A percentile compares a stretch with the other conserved stretches of the same genome.
These are phyloP conservation scores for Euglossa dilemma DNA, from an alignment of 1,140 invertebrate genomes.

Conservation along the genomic window DNA sequence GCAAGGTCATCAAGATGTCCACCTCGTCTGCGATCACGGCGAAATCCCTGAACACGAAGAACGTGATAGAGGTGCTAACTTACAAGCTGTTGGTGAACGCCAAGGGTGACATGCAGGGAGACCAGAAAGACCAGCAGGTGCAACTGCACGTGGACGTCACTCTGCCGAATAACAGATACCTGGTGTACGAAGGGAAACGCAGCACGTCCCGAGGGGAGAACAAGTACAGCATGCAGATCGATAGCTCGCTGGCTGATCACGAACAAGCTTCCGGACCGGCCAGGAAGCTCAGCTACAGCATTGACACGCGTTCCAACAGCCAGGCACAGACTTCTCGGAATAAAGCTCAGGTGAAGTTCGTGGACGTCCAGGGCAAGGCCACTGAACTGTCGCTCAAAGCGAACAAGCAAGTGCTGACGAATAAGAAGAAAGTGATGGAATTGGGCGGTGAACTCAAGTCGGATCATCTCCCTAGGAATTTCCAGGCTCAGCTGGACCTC, in stretches of 20 bases:
- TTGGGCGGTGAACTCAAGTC: constrained; percentile 23
- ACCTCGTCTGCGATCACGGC: constrained; percentile 84
- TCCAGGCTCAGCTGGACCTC: neutral
- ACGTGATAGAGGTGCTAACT: constrained; percentile 83
- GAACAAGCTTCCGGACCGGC: constrained; percentile 82
- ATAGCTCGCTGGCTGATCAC: constrained; percentile 81
- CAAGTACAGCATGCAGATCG: constrained; percentile 75
- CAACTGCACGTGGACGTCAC: constrained; percentile 82
- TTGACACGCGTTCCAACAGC: constrained; percentile 76
- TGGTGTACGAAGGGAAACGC: constrained; percentile 82
- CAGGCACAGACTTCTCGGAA: constrained; percentile 75
- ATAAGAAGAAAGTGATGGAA: constrained; percentile 74
- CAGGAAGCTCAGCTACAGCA: constrained; percentile 75
- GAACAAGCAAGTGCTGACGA: constrained; percentile 61
- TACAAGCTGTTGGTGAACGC: constrained; percentile 84
- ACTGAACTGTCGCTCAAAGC: constrained; percentile 58
- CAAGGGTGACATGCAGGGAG: constrained; percentile 80
- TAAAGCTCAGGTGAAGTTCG: constrained; percentile 69
- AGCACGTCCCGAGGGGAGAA: constrained; percentile 75
- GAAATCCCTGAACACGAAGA: constrained; percentile 86
- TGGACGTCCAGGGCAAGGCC: constrained; percentile 74
- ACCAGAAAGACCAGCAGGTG: constrained; percentile 77
- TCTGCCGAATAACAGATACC: constrained; percentile 83
- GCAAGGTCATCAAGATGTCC: constrained; percentile 85
- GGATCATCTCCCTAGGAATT: constrained; percentile 7